These are phyloP conservation scores for Plumapathes pennacea DNA, from an alignment of 92 coral and sea anemone genomes.

Conservation along the genomic window DNA sequence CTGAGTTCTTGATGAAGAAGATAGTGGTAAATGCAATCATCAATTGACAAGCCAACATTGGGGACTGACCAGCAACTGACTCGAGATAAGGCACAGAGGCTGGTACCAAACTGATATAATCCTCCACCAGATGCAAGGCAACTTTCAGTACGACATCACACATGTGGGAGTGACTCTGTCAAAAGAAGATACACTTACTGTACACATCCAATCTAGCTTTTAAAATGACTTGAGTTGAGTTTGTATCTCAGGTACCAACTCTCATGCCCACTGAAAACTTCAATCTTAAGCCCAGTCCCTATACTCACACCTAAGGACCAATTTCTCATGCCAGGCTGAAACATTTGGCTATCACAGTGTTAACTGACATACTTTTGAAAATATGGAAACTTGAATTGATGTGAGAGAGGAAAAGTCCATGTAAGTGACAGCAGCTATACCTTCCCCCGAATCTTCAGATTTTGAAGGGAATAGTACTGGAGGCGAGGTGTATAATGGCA, in stretches of 20 bases:
- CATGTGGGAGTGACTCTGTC: constrained; percentile 78
- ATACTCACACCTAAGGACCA: too few relatives aligned
- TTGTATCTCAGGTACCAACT: neutral
- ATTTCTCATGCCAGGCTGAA: too few relatives aligned
- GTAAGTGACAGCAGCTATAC: too few relatives aligned
- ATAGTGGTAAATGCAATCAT: constrained; percentile 64
- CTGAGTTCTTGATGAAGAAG: constrained; percentile 25
- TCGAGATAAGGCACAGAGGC: constrained; percentile 82
- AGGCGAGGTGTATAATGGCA: too few relatives aligned
- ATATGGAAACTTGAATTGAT: too few relatives aligned
- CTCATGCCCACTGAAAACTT: too few relatives aligned
- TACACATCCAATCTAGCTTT: neutral
- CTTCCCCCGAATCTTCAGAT: too few relatives aligned
- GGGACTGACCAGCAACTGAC: constrained; percentile 68
- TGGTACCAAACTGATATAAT: constrained; percentile 84
- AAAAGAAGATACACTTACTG: neutral
- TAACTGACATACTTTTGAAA: too few relatives aligned
- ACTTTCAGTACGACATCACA: constrained; percentile 64
- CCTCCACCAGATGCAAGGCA: constrained; percentile 77
- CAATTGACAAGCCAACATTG: constrained; percentile 84
- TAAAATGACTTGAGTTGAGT: neutral
- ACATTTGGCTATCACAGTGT: too few relatives aligned
- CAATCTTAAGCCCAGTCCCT: too few relatives aligned
- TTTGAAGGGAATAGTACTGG: too few relatives aligned
- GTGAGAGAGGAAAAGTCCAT: too few relatives aligned